Base-by-base conservation (phyloP, 2,888 invertebrate genomes). In the Microplitis deprimator region DNA sequence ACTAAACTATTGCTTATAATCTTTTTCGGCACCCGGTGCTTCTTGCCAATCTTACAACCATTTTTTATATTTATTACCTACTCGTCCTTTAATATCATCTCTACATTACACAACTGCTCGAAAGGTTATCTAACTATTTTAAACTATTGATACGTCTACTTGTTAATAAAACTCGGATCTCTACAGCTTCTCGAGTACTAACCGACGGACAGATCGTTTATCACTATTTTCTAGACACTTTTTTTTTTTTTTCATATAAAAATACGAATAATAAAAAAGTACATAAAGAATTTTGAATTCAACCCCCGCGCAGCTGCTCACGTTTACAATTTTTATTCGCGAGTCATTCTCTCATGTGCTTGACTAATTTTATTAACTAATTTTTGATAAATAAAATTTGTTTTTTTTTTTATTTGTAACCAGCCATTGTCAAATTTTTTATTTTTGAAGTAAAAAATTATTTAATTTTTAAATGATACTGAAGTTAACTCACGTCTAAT, bases 11-110 rank as follows among this genome's bases (percentile, higher is more conserved):
- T 60, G 60, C 70, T 29, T 41, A 59, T 70, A 70, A 71, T 73
- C 73, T 73, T 73, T 73, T 41, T 13, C 73, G 77, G 79, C 75
- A 79, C 76, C 79, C 78, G 72, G 67, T 74, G 77, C 77, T 80
- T 81, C 79, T 79, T 79, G 75, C 79, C 64, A 29, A 68, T 73
- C 73, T 69, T 20, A 8, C 29, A 40, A 38, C 41, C 68, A 61
- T 41, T 68, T 69, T 68, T 75, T 70, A 67, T 69, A 38, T 75
- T 50, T 74, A 29, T 29, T 29, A 29, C 29, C 64, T 17, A 68
- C 38, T 17, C 41, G 60, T 73, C 68, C 29, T 29, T 16, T 68
- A 10, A 5, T 20, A 67, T 29, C 20, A 50, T 41, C 13, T 13
- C 8, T 13, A 50, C 13, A 10, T 13, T 13, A 50, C 13, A 50